Conservation (phyloP, 1,140 invertebrate genomes). For the Panonychus citri region DNA sequence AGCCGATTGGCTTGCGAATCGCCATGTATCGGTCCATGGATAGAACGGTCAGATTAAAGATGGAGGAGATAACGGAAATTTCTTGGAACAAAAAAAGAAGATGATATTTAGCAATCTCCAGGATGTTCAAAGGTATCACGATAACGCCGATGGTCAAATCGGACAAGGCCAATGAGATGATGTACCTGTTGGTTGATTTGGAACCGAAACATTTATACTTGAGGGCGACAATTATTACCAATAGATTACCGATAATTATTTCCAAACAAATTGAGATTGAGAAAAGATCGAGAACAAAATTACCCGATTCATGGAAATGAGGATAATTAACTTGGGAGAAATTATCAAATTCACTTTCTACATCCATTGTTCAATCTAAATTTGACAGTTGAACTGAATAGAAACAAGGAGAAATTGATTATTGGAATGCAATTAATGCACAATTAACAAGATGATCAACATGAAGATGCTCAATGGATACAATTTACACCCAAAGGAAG, state of each 20-base stretch:
- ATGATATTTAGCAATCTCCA: background rate
- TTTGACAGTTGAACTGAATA: too few species aligned
- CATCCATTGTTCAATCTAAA: too few species aligned
- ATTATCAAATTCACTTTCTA: background rate
- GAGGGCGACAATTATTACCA: constrained; percentile 84
- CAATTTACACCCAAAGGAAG: too few species aligned
- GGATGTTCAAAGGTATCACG: constrained; percentile 25
- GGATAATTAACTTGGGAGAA: background rate
- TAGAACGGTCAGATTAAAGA: background rate
- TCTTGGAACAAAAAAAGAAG: background rate
- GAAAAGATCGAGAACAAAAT: background rate
- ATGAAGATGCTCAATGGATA: too few species aligned
- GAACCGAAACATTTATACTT: constrained; percentile 78
- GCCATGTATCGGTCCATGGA: background rate
- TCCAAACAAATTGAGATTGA: background rate
- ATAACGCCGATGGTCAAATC: constrained; percentile 27
- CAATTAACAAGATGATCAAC: too few species aligned
- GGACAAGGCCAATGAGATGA: constrained; percentile 27
- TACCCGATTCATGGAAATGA: background rate
- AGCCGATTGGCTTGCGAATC: background rate
- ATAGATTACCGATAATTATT: constrained; percentile 37
- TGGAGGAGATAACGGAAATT: background rate
- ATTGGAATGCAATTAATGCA: too few species aligned
- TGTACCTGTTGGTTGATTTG: constrained; percentile 26
- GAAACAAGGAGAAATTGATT: too few species aligned